Evolutionary conservation across 2,113 vertebrate genomes (phyloP).

Genomic region (Neogobius melanostomus): DNA sequence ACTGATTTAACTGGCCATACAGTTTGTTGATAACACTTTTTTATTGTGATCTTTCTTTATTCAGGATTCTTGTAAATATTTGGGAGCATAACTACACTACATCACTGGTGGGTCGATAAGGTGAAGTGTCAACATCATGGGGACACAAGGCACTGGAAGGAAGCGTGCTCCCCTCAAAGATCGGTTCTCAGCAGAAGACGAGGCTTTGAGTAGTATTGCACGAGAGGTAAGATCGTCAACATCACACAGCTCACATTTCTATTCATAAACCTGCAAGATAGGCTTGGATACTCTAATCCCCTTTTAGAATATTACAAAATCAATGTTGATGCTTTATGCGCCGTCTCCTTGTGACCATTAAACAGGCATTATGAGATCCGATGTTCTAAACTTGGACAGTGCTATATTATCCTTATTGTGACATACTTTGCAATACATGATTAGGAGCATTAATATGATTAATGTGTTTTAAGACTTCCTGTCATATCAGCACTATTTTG

Average conservation of each 20-base stretch:
- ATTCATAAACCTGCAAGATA: conserved; percentile 5
- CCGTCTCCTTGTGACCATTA: background rate
- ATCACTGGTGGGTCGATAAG: conserved; percentile 38
- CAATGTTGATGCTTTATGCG: conserved; percentile 20
- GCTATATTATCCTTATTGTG: conserved; percentile 12
- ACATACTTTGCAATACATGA: background rate
- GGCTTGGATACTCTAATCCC: background rate
- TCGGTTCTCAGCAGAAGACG: conserved; percentile 97
- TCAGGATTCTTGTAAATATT: conserved; percentile 28
- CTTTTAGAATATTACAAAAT: conserved; percentile 1
- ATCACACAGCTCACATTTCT: background rate
- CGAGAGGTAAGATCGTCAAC: conserved; percentile 83
- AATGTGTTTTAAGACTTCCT: background rate
- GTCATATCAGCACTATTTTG: background rate
- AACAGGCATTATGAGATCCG: conserved; percentile 5
- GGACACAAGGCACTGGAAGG: conserved; percentile 93
- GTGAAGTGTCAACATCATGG: conserved; percentile 84
- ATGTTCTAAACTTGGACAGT: conserved; percentile 6
- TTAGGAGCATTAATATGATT: too few relatives aligned
- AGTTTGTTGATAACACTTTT: background rate
- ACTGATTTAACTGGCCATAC: background rate
- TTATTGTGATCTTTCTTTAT: background rate
- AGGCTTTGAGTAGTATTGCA: conserved; percentile 92
- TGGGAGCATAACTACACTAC: conserved; percentile 11
- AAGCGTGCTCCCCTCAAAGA: conserved; percentile 95